These are phyloP conservation scores for Diarsia mendica DNA, from an alignment of 2,888 invertebrate species.

Conservation along the genomic window DNA sequence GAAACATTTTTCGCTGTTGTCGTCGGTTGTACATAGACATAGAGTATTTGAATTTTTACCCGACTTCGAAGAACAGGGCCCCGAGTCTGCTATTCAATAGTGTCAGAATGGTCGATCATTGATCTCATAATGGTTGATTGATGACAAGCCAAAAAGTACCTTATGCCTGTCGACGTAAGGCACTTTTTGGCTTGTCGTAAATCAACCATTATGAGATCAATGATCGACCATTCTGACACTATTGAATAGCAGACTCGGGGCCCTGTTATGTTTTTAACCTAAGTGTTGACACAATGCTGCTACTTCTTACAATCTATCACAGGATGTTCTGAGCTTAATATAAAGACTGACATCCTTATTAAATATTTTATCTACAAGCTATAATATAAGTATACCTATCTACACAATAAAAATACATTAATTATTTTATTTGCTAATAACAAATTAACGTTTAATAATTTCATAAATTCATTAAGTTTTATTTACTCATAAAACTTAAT, in stretches of 20 bases:
- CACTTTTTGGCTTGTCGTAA: no score
- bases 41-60: slow-evolving; percentile 10
- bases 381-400: slow-evolving; percentile 37
- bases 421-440: slow-evolving; percentile 22
- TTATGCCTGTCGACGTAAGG: no score
- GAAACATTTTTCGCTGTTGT: slow-evolving; percentile 10
- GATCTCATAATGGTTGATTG: no score
- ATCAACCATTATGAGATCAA: no score
- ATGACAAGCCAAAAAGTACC: no score
- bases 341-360: slow-evolving; percentile 60
- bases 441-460: slow-evolving; percentile 52
- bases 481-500: no score
- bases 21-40: slow-evolving; percentile 21
- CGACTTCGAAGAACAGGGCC: slow-evolving; percentile 2
- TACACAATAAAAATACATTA: slow-evolving; percentile 44
- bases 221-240: no score
- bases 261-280: slow-evolving; percentile 23
- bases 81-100: no score
- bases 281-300: slow-evolving; percentile 54
- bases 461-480: slow-evolving; percentile 40
- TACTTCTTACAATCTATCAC: slow-evolving; percentile 75
- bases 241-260: no score
- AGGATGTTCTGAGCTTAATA: slow-evolving; percentile 81
- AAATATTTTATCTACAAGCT: slow-evolving; percentile 52
- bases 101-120: no score